These are phyloP conservation scores for Sturnus vulgaris DNA, from an alignment of 2,113 vertebrate genomes.

Conservation along the genomic window DNA sequence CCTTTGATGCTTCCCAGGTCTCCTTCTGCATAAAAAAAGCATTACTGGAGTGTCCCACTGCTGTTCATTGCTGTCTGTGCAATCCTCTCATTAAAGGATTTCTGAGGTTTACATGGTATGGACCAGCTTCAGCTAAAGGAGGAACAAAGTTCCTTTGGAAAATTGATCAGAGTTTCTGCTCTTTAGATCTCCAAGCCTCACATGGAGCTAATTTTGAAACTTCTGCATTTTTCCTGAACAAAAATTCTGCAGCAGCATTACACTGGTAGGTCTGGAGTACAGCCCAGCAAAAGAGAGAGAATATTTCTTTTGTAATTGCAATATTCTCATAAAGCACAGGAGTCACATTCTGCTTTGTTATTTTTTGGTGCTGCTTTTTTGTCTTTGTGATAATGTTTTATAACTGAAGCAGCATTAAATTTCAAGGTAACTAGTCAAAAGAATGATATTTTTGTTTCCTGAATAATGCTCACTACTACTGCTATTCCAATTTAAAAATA, in stretches of 20 bases:
- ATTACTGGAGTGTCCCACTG: background rate
- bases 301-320: background rate
- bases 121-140: background rate
- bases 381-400: background rate
- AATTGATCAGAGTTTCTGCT: background rate
- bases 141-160: background rate
- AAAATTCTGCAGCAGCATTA: background rate
- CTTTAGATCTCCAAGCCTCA: background rate
- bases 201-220: background rate
- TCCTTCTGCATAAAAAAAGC: background rate
- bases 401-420: background rate
- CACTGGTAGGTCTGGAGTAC: background rate
- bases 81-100: background rate
- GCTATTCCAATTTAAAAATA: background rate
- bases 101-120: background rate
- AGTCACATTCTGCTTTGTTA: background rate
- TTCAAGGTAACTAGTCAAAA: background rate
- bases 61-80: background rate
- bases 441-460: background rate
- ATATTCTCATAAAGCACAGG: background rate
- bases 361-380: background rate
- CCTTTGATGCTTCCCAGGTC: background rate
- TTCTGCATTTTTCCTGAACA: background rate
- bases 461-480: background rate
- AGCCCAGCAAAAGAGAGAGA: background rate